Evolutionary conservation across 1,140 invertebrate species (phyloP).

Genomic region (Pygmarrhopalites habei): DNA sequence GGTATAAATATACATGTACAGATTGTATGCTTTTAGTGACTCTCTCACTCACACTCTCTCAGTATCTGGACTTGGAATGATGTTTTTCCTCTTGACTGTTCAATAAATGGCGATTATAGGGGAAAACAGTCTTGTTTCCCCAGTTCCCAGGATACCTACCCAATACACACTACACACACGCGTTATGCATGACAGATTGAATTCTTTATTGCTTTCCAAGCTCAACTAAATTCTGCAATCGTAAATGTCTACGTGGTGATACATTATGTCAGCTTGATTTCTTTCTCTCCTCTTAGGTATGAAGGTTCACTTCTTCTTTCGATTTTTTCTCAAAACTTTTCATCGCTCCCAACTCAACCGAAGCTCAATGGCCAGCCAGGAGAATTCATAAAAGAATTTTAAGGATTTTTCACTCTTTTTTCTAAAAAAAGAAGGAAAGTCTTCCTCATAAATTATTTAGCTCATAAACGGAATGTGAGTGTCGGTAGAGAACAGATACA

Average conservation of each 20-base stretch:
- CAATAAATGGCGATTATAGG: conserved; percentile 9
- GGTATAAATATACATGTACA: too few relatives aligned
- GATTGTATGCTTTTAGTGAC: too few relatives aligned
- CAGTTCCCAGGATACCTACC: neutral
- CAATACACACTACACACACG: neutral
- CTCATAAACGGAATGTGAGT: too few relatives aligned
- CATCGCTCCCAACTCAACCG: neutral
- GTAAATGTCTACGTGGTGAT: conserved; percentile 8
- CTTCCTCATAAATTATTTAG: too few relatives aligned
- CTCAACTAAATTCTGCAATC: conserved; percentile 13
- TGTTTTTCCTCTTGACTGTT: neutral
- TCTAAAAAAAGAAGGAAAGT: too few relatives aligned
- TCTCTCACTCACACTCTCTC: too few relatives aligned
- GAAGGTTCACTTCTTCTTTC: too few relatives aligned
- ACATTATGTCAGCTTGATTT: conserved; percentile 13
- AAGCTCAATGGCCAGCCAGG: neutral
- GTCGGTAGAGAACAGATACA: too few relatives aligned
- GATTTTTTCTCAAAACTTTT: neutral
- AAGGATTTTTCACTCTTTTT: too few relatives aligned
- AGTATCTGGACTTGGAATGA: too few relatives aligned
- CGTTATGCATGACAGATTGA: conserved; percentile 11
- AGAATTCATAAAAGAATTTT: conserved; percentile 6
- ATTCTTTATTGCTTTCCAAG: conserved; percentile 3
- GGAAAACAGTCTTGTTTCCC: neutral
- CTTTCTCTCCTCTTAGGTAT: neutral